phyloP scores from a whole-genome alignment of 1,140 invertebrate genomes.

The Ips nitidus region DNA sequence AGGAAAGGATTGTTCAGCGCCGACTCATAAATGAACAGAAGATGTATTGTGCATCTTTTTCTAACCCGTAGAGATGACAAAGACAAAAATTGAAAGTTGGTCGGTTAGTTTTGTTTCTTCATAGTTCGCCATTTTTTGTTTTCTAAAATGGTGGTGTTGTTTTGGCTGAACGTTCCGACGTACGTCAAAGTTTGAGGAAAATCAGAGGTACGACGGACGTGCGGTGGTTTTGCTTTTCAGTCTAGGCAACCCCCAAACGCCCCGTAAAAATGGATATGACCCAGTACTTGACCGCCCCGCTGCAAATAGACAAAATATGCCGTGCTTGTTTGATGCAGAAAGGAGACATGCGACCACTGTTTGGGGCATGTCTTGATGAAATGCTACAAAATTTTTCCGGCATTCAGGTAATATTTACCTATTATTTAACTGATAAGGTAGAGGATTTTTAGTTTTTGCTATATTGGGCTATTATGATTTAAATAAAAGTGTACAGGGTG shows the following conservation, averaged over 20 bases:
- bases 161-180: neutral
- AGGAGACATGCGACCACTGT: conserved; percentile 54
- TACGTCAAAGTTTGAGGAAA: conserved; percentile 10
- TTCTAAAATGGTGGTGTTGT: too few relatives aligned
- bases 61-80: too few relatives aligned
- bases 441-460: neutral
- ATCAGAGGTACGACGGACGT: too few relatives aligned
- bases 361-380: conserved; percentile 54
- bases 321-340: conserved; percentile 52
- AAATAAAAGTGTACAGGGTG: conserved; percentile 3
- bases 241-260: too few relatives aligned
- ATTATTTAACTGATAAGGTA: conserved; percentile 2
- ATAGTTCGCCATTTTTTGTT: too few relatives aligned
- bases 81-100: too few relatives aligned
- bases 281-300: conserved; percentile 47
- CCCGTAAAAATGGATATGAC: conserved; percentile 49
- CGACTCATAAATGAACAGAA: too few relatives aligned
- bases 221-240: too few relatives aligned
- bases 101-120: too few relatives aligned
- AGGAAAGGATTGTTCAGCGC: too few relatives aligned
- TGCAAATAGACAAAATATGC: conserved; percentile 53
- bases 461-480: neutral
- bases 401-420: conserved; percentile 48
- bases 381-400: conserved; percentile 53
- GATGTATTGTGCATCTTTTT: too few relatives aligned